Base-by-base conservation (phyloP, 2,797 vertebrate species). In the Anas georgica region DNA sequence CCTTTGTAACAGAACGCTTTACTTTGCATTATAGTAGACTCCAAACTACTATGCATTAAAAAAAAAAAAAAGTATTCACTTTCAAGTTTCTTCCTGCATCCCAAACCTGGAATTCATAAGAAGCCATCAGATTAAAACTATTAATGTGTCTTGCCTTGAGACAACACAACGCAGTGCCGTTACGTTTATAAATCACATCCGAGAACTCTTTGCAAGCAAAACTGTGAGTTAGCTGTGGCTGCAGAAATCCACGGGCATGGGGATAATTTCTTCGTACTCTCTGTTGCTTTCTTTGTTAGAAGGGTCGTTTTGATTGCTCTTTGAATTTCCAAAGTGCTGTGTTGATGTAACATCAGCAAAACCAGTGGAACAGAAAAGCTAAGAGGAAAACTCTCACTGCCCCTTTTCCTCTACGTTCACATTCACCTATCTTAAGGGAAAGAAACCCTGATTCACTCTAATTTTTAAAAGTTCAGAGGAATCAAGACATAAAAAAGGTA, bases 1-100 rank as follows among this genome's bases (percentile, higher is more conserved):
- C 97, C 95, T 97, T 97, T 97, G 97, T 97, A 97, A 97, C 94
- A 97, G 90, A 97, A 97, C 16, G 94, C 97, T 97, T 97, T 97
- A 94, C 96, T 97, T 97, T 97, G 96, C 97, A 96, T 96, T 96
- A 97, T 94, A 96, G 94, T 95, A 95, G 93, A 91, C 85, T 94
- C 86, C 93, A 95, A 97, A 92, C 82, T 95, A 93, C 89, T 91
- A 94, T 89, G 91, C 96, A 97, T 96, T 97, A 46, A 94, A 68
- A 92, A 85, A 31, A 48, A 62, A 41, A 46, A 60, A 82, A 95
- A 95, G 94, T 93, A 92, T 94, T 75, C 87, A 63, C 92, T 95
- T 95, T 94, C 92, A 94, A 88, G 90, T 90, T 94, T 84, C 87
- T 73, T 94, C 89, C 95, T 92, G 88, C 88, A 92, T 95, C 92